Conservation (phyloP, 2,797 vertebrate genomes). For the Cetoscarus ocellatus region DNA sequence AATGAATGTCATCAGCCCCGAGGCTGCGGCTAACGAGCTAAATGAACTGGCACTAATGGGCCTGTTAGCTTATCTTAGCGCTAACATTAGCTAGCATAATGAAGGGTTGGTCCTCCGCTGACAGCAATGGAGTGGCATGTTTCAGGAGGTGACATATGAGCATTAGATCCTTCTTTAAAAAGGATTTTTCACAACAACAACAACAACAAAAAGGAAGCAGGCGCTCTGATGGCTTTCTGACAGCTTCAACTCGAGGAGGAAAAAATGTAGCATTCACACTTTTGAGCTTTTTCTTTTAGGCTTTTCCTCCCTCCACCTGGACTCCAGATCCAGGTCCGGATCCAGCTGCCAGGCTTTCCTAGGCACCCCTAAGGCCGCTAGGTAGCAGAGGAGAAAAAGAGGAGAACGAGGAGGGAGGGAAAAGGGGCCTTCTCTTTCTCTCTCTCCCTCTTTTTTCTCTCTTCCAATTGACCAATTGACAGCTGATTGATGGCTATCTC, state of each 20-base stretch:
- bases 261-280: not conserved
- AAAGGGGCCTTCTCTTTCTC: conserved; percentile 86
- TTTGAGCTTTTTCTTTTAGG: not conserved
- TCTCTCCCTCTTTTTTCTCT: conserved; percentile 88
- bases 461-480: conserved; percentile 99
- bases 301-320: conserved; percentile 62
- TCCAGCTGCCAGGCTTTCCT: conserved; percentile 92
- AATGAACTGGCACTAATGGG: conserved; percentile 84
- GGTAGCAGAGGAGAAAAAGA: conserved; percentile 87
- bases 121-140: conserved; percentile 51
- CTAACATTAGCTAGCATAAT: conserved; percentile 76
- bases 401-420: conserved; percentile 59
- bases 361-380: conserved; percentile 86
- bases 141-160: conserved; percentile 55
- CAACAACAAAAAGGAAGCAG: conserved; percentile 45
- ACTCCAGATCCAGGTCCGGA: conserved; percentile 79
- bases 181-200: conserved; percentile 35
- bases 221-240: conserved; percentile 1
- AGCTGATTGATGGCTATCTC: conserved; percentile 99
- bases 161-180: conserved; percentile 38
- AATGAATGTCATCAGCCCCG: conserved; percentile 83
- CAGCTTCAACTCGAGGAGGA: not conserved
- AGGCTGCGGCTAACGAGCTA: conserved; percentile 81
- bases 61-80: conserved; percentile 79
- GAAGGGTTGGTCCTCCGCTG: conserved; percentile 62